These are phyloP conservation scores for Hemichromis elongatus DNA, from an alignment of 2,113 vertebrate genomes.

Conservation along the genomic window DNA sequence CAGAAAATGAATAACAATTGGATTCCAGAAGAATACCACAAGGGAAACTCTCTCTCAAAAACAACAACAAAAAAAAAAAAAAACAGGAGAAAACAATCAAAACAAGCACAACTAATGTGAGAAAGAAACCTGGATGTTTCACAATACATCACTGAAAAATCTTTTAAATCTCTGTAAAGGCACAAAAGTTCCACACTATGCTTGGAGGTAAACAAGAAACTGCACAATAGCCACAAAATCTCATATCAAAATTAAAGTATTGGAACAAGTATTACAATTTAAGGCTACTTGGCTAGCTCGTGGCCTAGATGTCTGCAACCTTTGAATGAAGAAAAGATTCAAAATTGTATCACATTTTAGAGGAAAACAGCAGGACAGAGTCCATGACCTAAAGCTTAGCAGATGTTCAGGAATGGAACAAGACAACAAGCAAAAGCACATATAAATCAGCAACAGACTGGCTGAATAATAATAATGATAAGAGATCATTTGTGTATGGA, in stretches of 20 bases:
- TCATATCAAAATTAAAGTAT: not conserved
- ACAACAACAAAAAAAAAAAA: no score
- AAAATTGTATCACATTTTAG: not conserved
- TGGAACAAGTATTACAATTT: not conserved
- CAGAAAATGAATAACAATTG: not conserved
- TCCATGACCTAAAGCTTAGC: not conserved
- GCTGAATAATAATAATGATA: not conserved
- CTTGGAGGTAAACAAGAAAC: not conserved
- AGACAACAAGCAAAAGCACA: not conserved
- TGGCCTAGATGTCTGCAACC: not conserved
- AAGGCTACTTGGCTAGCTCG: not conserved
- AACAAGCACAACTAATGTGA: not conserved
- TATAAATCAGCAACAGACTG: not conserved
- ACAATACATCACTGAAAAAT: not conserved
- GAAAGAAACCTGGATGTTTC: not conserved
- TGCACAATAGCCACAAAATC: not conserved
- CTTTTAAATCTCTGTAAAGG: not conserved
- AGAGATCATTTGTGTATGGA: not conserved
- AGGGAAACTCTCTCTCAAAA: not conserved
- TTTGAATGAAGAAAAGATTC: not conserved
- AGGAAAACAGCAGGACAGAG: not conserved
- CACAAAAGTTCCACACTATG: not conserved
- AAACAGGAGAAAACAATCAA: rapidly evolving
- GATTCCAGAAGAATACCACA: not conserved
- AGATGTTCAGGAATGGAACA: not conserved